Evolutionary conservation across 1,140 invertebrate genomes (phyloP).

Genomic region (Platyscapa corneri): DNA sequence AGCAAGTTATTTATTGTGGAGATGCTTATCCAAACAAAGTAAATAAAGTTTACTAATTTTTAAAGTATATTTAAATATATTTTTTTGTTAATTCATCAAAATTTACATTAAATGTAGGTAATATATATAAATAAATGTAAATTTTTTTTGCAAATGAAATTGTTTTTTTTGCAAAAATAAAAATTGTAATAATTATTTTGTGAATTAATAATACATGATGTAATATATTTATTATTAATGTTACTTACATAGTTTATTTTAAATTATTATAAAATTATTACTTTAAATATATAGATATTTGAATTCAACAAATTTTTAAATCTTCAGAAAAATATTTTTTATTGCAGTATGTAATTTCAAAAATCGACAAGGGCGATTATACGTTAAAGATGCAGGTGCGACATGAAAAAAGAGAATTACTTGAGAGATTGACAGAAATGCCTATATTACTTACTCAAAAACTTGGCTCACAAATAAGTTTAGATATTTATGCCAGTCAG

Average conservation of each 20-base stretch:
- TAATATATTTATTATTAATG: not conserved
- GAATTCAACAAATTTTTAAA: not conserved
- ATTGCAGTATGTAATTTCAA: conserved; percentile 84
- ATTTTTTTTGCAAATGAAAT: not conserved
- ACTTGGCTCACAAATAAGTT: conserved; percentile 79
- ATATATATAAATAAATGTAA: too few relatives aligned
- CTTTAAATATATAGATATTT: not conserved
- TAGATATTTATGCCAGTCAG: conserved; percentile 86
- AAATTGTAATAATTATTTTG: not conserved
- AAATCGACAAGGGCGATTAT: conserved; percentile 98
- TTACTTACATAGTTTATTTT: not conserved
- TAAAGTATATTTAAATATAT: not conserved
- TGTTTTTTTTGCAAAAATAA: not conserved
- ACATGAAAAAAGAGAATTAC: conserved; percentile 88
- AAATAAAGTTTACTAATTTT: conserved; percentile 50
- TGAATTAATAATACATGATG: not conserved
- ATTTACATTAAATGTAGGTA: not conserved
- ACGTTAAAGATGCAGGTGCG: conserved; percentile 88
- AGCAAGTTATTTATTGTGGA: conserved; percentile 87
- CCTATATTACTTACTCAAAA: conserved; percentile 86
- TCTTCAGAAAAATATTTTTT: conserved; percentile 26
- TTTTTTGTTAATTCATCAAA: not conserved
- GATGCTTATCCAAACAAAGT: conserved; percentile 93
- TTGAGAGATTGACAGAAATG: conserved; percentile 90
- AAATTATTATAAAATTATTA: not conserved